Evolutionary conservation across 2,888 invertebrate species (phyloP).

Genomic region (Cheilosia urbana): DNA sequence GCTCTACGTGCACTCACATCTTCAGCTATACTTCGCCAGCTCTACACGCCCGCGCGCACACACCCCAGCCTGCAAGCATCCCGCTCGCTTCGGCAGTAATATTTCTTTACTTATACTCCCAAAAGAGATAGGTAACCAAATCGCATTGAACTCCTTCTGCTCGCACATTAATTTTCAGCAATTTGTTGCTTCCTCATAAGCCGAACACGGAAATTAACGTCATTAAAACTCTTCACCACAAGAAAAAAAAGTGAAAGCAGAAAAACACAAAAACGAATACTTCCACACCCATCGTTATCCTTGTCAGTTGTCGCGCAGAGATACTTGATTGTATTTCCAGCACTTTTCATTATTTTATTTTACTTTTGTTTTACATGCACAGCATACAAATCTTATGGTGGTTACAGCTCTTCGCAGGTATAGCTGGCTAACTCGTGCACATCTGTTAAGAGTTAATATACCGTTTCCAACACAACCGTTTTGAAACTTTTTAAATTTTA

Average conservation of each 20-base stretch:
- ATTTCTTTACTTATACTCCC: too few species aligned
- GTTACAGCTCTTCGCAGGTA: neutral
- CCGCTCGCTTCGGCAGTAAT: too few species aligned
- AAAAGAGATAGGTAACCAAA: too few species aligned
- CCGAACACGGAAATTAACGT: conserved; percentile 37
- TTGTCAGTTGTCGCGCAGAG: neutral
- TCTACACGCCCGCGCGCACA: too few species aligned
- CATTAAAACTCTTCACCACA: neutral
- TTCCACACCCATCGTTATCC: neutral
- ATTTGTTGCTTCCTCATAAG: conserved; percentile 11
- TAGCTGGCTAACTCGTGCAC: conserved; percentile 25
- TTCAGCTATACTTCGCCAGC: too few species aligned
- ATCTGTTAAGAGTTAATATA: conserved; percentile 34
- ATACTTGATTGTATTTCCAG: conserved; percentile 36
- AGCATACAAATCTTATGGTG: conserved; percentile 15
- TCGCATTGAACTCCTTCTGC: neutral
- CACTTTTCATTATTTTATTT: neutral
- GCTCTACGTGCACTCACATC: too few species aligned
- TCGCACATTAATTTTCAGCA: conserved; percentile 1
- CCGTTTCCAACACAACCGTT: conserved; percentile 35
- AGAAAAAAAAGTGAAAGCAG: neutral
- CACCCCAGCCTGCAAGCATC: too few species aligned
- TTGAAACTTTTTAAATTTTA: conserved; percentile 63
- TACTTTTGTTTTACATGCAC: neutral
- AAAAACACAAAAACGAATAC: neutral